These are phyloP conservation scores for Reticulitermes speratus DNA, from an alignment of 1,140 invertebrate species.

Conservation along the genomic window DNA sequence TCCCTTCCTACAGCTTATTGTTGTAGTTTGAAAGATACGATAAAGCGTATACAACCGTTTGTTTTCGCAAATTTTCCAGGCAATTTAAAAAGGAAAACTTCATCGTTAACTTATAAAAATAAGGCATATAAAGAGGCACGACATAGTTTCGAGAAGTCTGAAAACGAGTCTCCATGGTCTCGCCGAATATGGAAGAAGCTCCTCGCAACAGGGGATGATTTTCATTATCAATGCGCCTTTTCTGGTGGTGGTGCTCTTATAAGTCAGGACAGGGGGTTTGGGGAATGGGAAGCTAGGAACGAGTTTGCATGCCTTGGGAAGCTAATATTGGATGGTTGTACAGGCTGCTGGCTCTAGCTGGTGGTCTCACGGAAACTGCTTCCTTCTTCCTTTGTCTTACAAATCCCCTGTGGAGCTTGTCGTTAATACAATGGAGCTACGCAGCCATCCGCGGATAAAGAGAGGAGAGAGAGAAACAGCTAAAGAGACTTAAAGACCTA, in stretches of 20 bases:
- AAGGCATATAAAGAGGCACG: background rate
- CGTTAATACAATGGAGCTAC: background rate
- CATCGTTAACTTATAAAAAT: background rate
- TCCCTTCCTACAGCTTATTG: background rate
- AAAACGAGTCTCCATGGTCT: background rate
- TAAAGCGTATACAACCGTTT: background rate
- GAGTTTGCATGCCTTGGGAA: background rate
- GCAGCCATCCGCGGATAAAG: background rate
- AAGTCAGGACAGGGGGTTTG: background rate
- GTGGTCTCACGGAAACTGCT: background rate
- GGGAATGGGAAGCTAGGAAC: background rate
- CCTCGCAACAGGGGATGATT: background rate
- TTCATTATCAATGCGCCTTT: slow-evolving; percentile 1
- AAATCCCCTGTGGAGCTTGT: background rate
- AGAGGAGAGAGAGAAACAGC: background rate
- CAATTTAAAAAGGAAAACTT: background rate
- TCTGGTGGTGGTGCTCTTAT: background rate
- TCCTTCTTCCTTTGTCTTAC: background rate
- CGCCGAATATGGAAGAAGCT: background rate
- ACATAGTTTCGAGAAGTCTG: background rate
- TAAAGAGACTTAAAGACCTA: background rate
- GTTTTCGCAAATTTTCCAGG: background rate
- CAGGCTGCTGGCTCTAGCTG: background rate
- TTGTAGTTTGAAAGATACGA: background rate
- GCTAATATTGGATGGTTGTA: slow-evolving; percentile 12